Evolutionary conservation across 1,140 invertebrate species (phyloP).

Genomic region (Calliphora vicina): DNA sequence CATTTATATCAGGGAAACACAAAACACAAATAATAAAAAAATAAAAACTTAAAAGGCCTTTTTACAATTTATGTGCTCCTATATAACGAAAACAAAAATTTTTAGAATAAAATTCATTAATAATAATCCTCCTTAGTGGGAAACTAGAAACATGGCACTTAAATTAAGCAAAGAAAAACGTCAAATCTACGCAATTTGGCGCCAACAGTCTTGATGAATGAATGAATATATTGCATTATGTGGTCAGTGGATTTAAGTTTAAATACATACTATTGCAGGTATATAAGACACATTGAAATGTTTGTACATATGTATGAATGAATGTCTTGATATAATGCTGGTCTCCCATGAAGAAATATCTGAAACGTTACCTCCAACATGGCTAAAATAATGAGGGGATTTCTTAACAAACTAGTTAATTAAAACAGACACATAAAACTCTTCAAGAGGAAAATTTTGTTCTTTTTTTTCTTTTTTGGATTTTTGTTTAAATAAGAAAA

Average conservation of each 20-base stretch:
- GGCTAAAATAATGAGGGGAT: not conserved
- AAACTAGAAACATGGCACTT: not conserved
- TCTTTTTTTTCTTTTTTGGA: too few relatives aligned
- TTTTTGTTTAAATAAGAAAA: not conserved
- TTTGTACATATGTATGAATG: not conserved
- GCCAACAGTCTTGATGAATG: not conserved
- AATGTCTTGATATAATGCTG: not conserved
- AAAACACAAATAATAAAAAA: not conserved
- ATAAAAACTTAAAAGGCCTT: not conserved
- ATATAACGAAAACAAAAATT: not conserved
- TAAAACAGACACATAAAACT: conserved; percentile 8
- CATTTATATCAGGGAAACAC: not conserved
- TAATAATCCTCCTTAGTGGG: not conserved
- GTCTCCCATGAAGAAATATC: not conserved
- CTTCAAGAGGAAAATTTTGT: not conserved
- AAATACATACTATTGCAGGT: not conserved
- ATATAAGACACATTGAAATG: not conserved
- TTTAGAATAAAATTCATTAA: not conserved
- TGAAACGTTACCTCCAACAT: not conserved
- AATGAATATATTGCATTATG: not conserved
- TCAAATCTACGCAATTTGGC: conserved; percentile 8
- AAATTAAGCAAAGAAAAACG: not conserved
- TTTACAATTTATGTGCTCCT: not conserved
- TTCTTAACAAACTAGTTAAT: conserved; percentile 6
- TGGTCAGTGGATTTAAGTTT: not conserved